phyloP scores from a whole-genome alignment of 2,113 vertebrate species.

The Malurus melanocephalus region DNA sequence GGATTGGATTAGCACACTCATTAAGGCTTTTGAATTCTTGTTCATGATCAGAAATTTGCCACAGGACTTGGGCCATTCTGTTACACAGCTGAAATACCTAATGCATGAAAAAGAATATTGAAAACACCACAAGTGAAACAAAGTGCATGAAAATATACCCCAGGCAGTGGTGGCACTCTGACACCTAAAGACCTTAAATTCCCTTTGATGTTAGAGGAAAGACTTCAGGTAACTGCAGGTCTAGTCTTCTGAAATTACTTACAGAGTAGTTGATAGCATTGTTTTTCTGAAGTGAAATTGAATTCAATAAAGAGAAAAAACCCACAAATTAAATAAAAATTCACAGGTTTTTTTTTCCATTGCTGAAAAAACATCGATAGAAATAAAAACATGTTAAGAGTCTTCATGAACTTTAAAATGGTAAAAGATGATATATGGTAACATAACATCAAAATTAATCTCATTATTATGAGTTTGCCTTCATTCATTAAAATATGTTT shows the following conservation, averaged over 20 bases:
- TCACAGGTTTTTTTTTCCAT: background rate
- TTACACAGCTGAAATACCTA: background rate
- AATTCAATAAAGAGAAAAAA: too few species aligned
- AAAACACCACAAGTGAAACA: background rate
- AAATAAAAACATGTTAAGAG: background rate
- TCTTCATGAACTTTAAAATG: background rate
- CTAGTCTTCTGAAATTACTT: background rate
- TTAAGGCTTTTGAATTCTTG: background rate
- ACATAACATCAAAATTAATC: background rate
- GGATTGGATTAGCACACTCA: background rate
- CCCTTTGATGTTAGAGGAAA: background rate
- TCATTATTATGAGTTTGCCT: background rate
- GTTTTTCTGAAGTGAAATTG: background rate
- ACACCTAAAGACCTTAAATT: background rate
- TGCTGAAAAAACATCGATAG: background rate
- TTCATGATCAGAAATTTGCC: background rate
- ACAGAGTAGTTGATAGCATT: background rate
- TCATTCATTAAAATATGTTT: background rate
- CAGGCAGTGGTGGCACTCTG: background rate
- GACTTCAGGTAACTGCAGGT: background rate
- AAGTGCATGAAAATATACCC: background rate
- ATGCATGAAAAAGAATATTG: background rate
- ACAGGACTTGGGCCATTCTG: background rate
- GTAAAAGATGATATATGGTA: background rate
- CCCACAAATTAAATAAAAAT: background rate